Percentiles rank a stretch among this genome's conserved stretches.
Conservation (phyloP, 2,797 vertebrate species). For the Syngnathus acus region DNA sequence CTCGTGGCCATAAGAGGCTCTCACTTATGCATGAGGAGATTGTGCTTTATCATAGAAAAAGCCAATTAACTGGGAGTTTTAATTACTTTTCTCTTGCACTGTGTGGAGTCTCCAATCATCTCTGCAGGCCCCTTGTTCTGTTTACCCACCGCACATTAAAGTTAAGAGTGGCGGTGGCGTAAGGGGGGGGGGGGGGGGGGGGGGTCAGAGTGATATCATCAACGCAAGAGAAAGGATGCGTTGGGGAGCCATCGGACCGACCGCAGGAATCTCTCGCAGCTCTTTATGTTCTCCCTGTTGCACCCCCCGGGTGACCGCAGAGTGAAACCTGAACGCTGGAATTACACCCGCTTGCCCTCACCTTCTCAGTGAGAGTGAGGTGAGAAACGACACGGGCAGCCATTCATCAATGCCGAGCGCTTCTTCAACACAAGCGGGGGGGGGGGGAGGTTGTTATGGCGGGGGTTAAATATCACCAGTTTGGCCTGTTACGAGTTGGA, state of each 20-base stretch:
- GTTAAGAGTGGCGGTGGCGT: conserved; percentile 2
- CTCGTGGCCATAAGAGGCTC: conserved; percentile 51
- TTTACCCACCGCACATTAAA: conserved; percentile 30
- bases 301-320: conserved; percentile 46
- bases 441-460: conserved; percentile 26
- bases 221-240: conserved; percentile 41
- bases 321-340: conserved; percentile 70
- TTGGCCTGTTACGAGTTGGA: not conserved
- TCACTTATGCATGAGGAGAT: conserved; percentile 55
- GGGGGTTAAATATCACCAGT: not conserved
- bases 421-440: conserved; percentile 41
- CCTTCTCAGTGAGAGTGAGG: conserved; percentile 40
- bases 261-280: conserved; percentile 55
- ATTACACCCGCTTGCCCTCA: conserved; percentile 46
- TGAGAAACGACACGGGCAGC: conserved; percentile 30
- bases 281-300: conserved; percentile 45
- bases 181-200: not conserved
- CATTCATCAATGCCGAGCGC: conserved; percentile 34
- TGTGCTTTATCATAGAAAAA: conserved; percentile 65
- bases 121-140: conserved; percentile 36
- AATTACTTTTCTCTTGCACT: conserved; percentile 61
- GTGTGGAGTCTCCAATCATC: conserved; percentile 42
- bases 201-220: conserved; percentile 31
- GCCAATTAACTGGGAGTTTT: conserved; percentile 61
- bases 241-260: conserved; percentile 55